These are phyloP conservation scores for Urosaurus nigricauda DNA, from an alignment of 2,797 vertebrate genomes.

Conservation along the genomic window DNA sequence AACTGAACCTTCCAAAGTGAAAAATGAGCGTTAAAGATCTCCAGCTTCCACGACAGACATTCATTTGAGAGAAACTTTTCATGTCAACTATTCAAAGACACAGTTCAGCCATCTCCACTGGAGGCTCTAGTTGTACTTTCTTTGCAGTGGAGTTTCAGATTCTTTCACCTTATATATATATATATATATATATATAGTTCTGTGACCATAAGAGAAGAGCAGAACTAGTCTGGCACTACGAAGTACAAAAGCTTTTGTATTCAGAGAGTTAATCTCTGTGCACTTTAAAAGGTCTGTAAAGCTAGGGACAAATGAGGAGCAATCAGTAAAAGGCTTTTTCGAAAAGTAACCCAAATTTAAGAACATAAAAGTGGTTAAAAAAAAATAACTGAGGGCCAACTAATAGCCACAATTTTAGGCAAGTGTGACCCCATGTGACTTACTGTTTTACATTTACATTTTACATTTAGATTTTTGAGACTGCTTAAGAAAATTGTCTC, in stretches of 20 bases:
- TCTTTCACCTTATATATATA: not conserved
- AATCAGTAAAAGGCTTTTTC: not conserved
- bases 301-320: not conserved
- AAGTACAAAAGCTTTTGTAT: not conserved
- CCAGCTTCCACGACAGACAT: not conserved
- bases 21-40: not conserved
- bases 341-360: not conserved
- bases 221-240: not conserved
- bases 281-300: not conserved
- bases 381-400: not conserved
- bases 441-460: not conserved
- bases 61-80: conserved; percentile 2
- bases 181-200: conserved; percentile 1
- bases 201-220: conserved; percentile 4
- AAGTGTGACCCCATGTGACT: no score
- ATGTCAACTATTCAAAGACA: conserved; percentile 13
- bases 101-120: not conserved
- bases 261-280: conserved; percentile 13
- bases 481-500: no score
- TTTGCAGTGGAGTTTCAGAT: not conserved
- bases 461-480: not conserved
- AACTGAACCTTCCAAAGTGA: not conserved
- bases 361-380: not conserved
- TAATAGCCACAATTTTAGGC: not conserved
- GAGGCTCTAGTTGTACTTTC: not conserved